These are phyloP conservation scores for Onychostruthus taczanowskii DNA, from an alignment of 2,113 vertebrate genomes.

Conservation along the genomic window DNA sequence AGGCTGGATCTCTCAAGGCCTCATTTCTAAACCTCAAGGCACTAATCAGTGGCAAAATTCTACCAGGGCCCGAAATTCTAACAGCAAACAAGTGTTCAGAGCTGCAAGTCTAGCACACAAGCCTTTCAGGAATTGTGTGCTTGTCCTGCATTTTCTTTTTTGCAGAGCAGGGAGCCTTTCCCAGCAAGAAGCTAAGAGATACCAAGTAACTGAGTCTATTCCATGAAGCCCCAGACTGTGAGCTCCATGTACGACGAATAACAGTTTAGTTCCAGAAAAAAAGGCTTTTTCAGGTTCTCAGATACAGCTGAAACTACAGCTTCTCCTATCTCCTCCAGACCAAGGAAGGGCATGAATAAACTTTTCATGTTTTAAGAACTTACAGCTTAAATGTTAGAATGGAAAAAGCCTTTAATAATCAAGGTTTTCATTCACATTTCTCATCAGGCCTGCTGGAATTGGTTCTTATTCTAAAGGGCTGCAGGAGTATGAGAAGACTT, in stretches of 20 bases:
- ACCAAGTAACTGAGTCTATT: neutral
- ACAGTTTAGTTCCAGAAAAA: neutral
- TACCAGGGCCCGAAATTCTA: neutral
- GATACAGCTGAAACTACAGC: neutral
- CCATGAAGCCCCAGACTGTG: no score
- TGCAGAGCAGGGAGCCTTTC: neutral
- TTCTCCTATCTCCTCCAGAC: neutral
- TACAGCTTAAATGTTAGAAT: neutral
- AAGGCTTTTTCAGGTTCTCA: neutral
- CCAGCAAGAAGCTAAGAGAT: neutral
- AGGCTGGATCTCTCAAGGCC: neutral
- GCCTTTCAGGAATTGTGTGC: neutral
- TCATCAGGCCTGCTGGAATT: neutral
- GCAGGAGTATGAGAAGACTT: neutral
- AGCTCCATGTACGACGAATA: neutral
- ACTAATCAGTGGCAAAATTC: neutral
- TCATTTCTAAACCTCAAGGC: neutral
- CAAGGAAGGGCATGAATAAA: neutral
- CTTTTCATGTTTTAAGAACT: neutral
- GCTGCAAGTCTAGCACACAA: neutral
- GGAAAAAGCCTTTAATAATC: neutral
- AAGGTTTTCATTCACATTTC: neutral
- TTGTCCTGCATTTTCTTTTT: neutral
- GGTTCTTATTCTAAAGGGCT: neutral
- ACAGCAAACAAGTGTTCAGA: neutral